These are phyloP conservation scores for Polypterus bichir DNA, from an alignment of 2,113 vertebrate species.

Conservation along the genomic window DNA sequence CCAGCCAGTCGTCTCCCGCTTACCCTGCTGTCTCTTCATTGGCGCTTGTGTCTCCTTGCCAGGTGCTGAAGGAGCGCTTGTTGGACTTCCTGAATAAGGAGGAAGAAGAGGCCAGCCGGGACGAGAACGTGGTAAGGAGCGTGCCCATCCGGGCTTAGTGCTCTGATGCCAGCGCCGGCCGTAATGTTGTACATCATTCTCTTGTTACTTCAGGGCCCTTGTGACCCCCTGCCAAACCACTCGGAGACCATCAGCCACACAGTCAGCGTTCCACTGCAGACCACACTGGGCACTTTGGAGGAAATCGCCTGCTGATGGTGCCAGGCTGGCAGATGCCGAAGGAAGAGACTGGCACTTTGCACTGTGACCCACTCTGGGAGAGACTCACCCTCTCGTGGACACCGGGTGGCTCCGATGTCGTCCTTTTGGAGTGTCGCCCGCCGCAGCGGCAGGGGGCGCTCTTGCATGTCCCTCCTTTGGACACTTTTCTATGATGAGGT, in stretches of 20 bases:
- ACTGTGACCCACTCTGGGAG: too few species aligned
- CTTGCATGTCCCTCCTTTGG: too few species aligned
- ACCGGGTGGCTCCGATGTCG: too few species aligned
- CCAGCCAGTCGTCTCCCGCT: not conserved
- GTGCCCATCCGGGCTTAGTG: too few species aligned
- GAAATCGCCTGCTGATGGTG: constrained; percentile 87
- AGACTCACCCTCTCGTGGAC: too few species aligned
- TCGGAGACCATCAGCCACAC: constrained; percentile 94
- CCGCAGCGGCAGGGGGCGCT: too few species aligned
- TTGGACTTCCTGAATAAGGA: constrained; percentile 83
- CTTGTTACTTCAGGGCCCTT: constrained; percentile 64
- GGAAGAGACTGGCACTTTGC: too few species aligned
- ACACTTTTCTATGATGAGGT: too few species aligned
- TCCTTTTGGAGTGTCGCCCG: too few species aligned
- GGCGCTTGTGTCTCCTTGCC: constrained; percentile 10
- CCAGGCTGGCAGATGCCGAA: too few species aligned
- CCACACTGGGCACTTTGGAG: constrained; percentile 80
- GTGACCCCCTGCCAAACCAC: constrained; percentile 86
- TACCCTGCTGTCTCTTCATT: too few species aligned
- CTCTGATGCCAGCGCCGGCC: too few species aligned
- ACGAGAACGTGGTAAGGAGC: constrained; percentile 79
- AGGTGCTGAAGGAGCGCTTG: constrained; percentile 89
- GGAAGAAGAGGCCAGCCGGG: constrained; percentile 84
- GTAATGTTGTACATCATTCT: not conserved
- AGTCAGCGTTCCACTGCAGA: constrained; percentile 84